phyloP scores from a whole-genome alignment of 2,888 invertebrate species.

The Pemphredon lugubris region DNA sequence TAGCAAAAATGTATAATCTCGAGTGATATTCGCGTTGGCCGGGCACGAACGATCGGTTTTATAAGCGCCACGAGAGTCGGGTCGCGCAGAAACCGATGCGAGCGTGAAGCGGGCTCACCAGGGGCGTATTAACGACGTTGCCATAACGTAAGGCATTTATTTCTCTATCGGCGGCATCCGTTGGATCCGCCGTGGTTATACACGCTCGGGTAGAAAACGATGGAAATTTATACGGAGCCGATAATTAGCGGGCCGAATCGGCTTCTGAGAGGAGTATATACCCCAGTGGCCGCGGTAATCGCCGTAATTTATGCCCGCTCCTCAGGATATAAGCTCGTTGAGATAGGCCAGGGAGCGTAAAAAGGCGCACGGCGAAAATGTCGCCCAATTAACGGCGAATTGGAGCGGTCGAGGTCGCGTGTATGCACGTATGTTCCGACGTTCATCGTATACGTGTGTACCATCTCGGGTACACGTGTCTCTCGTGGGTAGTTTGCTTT shows the following conservation, averaged over 20 bases:
- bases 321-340: constrained; percentile 71
- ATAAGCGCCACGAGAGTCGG: constrained; percentile 24
- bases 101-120: constrained; percentile 49
- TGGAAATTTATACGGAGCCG: constrained; percentile 74
- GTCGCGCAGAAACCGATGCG: constrained; percentile 26
- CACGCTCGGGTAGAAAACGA: constrained; percentile 53
- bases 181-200: constrained; percentile 47
- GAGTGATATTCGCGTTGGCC: constrained; percentile 32
- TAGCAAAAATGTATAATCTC: constrained; percentile 37
- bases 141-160: constrained; percentile 65
- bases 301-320: constrained; percentile 76
- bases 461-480: constrained; percentile 18
- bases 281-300: constrained; percentile 69
- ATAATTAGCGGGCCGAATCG: constrained; percentile 74
- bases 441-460: constrained; percentile 15
- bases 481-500: no score
- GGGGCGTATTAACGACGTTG: constrained; percentile 58
- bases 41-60: constrained; percentile 29
- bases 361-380: constrained; percentile 73
- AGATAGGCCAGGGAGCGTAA: constrained; percentile 68
- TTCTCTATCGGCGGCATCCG: constrained; percentile 67
- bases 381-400: constrained; percentile 78
- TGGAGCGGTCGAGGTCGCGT: constrained; percentile 73
- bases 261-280: constrained; percentile 49
- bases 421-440: constrained; percentile 34